Evolutionary conservation across 2,797 vertebrate genomes (phyloP), one percentile per base, ranked within the genome.

Genomic region (Chaunax sp.): DNA sequence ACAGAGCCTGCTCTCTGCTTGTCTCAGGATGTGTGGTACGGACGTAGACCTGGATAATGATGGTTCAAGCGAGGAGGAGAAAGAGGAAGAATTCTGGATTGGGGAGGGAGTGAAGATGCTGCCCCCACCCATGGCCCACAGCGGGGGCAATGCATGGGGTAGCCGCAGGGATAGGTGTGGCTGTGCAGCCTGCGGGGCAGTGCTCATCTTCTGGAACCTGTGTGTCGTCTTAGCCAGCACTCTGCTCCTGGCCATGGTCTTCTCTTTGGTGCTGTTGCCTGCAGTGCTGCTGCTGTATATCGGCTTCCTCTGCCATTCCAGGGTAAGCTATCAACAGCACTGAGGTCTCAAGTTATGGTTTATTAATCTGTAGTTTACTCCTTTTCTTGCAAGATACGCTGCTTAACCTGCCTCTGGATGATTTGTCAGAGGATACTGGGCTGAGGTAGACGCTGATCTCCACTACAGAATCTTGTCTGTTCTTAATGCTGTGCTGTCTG

Each of bases 301-400:
- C 0, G 94, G 94, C 3, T 95, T 94, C 78, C 89, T 94, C 68
- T 94, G 94, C 58, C 94, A 94, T 65, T 92, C 94, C 56, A 90
- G 93, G 87, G 94, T 94, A 80, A 94, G 88, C 57, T 12, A 11
- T 62, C 30, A 2, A 18, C 23, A 44, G 23, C 25, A 44, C 9
- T 0, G 28, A 6, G 6, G 2, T 11, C 10, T 33, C 9, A 14
- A 3, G 13, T 46, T 18, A 9, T 56, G 6, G 23, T 16, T 13
- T 20, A 8, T 41, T 4, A 12, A 22, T 33, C 12, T 37, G 19
- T 23, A 43, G 8, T 59, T 67, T 56, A 16, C 51, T 51, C 12
- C 38, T 23, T 19, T 20, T 64, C 30, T 18, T 26, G 40, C 23
- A 19, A 16, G 4, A 19, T 19, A 40, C 44, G 19, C 47, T 46